Evolutionary conservation across 2,797 vertebrate genomes (phyloP).

Genomic region (Rhynchonycteris naso): DNA sequence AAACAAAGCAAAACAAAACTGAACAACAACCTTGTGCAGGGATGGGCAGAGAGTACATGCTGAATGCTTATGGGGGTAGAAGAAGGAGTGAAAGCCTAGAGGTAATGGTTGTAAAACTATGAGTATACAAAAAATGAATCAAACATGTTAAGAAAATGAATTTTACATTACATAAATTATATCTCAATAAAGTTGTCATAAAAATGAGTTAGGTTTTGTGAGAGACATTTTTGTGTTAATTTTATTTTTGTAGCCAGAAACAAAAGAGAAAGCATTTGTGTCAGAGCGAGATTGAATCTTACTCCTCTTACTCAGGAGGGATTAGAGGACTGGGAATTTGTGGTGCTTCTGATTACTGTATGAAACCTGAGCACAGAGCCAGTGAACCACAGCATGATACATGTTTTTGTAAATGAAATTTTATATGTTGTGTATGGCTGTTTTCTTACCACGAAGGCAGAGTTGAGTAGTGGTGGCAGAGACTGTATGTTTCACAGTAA

Average conservation of each 20-base stretch:
- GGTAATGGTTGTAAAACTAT: neutral
- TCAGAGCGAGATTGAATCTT: neutral
- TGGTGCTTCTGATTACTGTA: neutral
- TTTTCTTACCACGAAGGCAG: neutral
- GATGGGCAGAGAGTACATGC: neutral
- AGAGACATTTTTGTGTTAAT: neutral
- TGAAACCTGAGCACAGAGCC: neutral
- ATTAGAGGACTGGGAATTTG: neutral
- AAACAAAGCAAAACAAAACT: neutral
- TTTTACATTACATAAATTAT: neutral
- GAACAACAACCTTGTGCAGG: neutral
- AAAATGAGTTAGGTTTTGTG: neutral
- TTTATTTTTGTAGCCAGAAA: conserved; percentile 22
- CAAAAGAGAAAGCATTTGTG: neutral
- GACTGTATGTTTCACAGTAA: neutral
- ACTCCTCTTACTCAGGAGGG: neutral
- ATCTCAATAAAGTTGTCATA: too few relatives aligned
- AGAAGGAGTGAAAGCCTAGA: neutral
- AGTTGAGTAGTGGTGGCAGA: neutral
- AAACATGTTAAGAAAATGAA: neutral
- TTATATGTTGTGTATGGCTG: neutral
- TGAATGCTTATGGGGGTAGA: neutral
- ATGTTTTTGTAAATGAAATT: conserved; percentile 18
- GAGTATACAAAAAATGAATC: neutral
- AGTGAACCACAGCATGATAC: neutral